These are phyloP conservation scores for Peribatodes rhomboidaria DNA, from an alignment of 2,888 invertebrate genomes.

Conservation along the genomic window DNA sequence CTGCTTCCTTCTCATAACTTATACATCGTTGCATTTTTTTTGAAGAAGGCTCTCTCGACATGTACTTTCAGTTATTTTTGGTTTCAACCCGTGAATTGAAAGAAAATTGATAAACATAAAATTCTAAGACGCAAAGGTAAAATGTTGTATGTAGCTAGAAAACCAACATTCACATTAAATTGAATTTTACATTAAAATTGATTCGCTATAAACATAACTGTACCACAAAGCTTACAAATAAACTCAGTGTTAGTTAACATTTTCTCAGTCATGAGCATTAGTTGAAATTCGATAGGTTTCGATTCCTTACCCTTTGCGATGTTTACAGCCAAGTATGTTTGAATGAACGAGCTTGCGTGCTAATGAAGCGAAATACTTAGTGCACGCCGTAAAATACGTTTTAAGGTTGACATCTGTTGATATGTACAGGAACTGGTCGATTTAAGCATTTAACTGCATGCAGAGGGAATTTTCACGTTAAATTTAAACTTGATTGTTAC, in stretches of 20 bases:
- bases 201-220: conserved; percentile 1
- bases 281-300: conserved; percentile 76
- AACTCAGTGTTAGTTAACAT: conserved; percentile 62
- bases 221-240: conserved; percentile 46
- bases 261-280: conserved; percentile 63
- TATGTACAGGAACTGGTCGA: conserved; percentile 33
- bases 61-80: no score
- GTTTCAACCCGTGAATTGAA: no score
- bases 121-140: no score
- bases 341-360: conserved; percentile 67
- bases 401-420: conserved; percentile 24
- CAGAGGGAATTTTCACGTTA: neutral
- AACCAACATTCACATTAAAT: no score
- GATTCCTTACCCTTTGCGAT: conserved; percentile 52
- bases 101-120: no score
- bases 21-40: no score
- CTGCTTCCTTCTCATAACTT: no score
- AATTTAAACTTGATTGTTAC: neutral
- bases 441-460: conserved; percentile 1
- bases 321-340: conserved; percentile 59
- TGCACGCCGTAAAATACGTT: conserved; percentile 41
- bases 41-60: no score
- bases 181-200: no score
- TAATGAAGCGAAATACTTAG: conserved; percentile 69
- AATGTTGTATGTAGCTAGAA: no score